A percentile compares a stretch with the other conserved stretches of the same genome.
Evolutionary conservation across 2,888 invertebrate species (phyloP).

Genomic region (Pachydiplax longipennis): DNA sequence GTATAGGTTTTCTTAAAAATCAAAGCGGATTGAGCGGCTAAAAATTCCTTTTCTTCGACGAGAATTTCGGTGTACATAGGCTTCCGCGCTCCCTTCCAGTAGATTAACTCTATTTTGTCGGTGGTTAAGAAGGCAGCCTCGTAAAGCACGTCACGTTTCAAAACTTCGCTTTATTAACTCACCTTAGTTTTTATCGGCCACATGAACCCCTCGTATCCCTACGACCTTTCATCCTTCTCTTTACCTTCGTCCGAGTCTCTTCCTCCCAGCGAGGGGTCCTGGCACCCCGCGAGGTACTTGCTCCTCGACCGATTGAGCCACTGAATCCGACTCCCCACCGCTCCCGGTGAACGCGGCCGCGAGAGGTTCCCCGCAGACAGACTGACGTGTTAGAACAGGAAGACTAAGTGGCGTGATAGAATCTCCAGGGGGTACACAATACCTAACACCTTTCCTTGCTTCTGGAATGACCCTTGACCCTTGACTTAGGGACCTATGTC

Average conservation of each 20-base stretch:
- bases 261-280: slow-evolving; percentile 25
- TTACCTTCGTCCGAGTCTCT: neutral
- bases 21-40: neutral
- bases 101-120: neutral
- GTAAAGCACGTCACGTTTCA: neutral
- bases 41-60: neutral
- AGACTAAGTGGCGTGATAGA: neutral
- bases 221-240: neutral
- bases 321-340: neutral
- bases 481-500: neutral
- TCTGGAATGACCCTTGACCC: neutral
- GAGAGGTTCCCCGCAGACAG: slow-evolving; percentile 27
- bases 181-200: neutral
- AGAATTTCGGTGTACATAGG: neutral
- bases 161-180: slow-evolving; percentile 17
- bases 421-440: neutral
- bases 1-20: neutral
- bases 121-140: neutral
- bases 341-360: neutral
- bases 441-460: neutral
- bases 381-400: neutral
- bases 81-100: neutral
- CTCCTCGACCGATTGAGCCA: neutral
- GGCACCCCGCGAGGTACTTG: slow-evolving; percentile 29
- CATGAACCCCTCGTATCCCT: neutral